phyloP scores from a whole-genome alignment of 2,113 vertebrate species.

The Baryphthengus martii region DNA sequence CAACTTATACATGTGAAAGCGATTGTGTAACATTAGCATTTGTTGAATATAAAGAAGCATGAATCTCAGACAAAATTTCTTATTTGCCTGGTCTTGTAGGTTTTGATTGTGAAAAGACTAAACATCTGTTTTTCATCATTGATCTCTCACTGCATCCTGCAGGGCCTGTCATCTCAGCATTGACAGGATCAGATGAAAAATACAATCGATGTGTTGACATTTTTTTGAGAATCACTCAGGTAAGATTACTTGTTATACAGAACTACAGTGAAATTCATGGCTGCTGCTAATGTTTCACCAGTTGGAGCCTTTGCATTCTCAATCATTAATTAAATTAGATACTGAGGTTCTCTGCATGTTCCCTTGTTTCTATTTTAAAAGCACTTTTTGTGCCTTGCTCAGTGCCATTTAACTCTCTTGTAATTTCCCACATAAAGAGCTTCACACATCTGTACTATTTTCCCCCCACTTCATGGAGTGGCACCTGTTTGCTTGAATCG shows the following conservation, averaged over 20 bases:
- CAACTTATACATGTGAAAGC: background rate
- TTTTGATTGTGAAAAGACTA: conserved; percentile 55
- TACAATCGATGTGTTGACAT: conserved; percentile 73
- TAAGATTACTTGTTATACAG: conserved; percentile 73
- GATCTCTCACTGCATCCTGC: conserved; percentile 72
- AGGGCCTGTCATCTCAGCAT: conserved; percentile 70
- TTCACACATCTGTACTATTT: conserved; percentile 54
- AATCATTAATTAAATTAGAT: conserved; percentile 66
- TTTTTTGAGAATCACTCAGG: conserved; percentile 74
- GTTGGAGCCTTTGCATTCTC: conserved; percentile 61
- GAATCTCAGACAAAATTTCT: background rate
- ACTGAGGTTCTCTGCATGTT: conserved; percentile 61
- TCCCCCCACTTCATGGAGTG: conserved; percentile 32
- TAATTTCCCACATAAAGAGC: conserved; percentile 58
- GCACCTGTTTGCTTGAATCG: conserved; percentile 55
- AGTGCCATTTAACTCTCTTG: conserved; percentile 58
- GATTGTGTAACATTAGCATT: background rate
- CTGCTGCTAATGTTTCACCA: conserved; percentile 60
- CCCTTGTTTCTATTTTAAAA: conserved; percentile 65
- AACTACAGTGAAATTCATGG: conserved; percentile 66
- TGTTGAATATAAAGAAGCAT: background rate
- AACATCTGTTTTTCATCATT: conserved; percentile 57
- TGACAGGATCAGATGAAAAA: conserved; percentile 73
- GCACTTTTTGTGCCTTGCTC: conserved; percentile 66
- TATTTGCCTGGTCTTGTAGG: conserved; percentile 55